Base-by-base conservation (phyloP, 37 sponge, comb jelly and placozoan species). In the Cliona cf. orientalis region DNA sequence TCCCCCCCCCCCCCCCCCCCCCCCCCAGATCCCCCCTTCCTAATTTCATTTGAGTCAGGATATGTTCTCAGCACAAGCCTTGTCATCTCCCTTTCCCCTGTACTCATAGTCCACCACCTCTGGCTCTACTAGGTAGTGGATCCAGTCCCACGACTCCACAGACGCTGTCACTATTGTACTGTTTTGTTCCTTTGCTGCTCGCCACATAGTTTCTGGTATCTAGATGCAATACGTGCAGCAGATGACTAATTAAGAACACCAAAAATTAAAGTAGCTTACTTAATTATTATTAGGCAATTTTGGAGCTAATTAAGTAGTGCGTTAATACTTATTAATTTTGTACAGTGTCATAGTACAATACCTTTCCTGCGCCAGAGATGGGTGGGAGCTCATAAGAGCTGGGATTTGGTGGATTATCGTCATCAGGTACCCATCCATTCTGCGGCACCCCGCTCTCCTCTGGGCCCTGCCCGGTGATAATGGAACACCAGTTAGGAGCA, bases 191-290 rank as follows among this genome's bases (percentile, higher is more conserved):
- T 65, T 79, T 26, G 80, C 80, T 9, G 56, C 66, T 32, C 46
- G 56, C 80, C 80, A 79, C 80, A 79, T 79, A n/a, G 80, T 63
- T 57, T 79, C 53, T 32, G 80, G 80, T 21, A 65, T 65, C 80
- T 79, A 36, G 7, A 23, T 62, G 26, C 6, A 23, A n/a, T n/a
- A n/a, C 55, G n/a, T n/a, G n/a, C n/a, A n/a, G 28, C 33, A 2
- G 35, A 66, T 23, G 11, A 29, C 2, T 62, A 23, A 62, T 62
- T 7, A 23, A 62, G 28, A 49, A 11, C n/a, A n/a, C n/a, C n/a
- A n/a, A n/a, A n/a, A n/a, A n/a, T n/a, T n/a, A n/a, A n/a, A n/a
- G n/a, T n/a, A n/a, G n/a, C n/a, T n/a, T n/a, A n/a, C n/a, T n/a
- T n/a, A n/a, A n/a, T n/a, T 11, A 49, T 17, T 49, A 49, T 17